These are phyloP conservation scores for Spatulosminthurus flaviceps DNA, from an alignment of 2,888 invertebrate species.

Conservation along the genomic window DNA sequence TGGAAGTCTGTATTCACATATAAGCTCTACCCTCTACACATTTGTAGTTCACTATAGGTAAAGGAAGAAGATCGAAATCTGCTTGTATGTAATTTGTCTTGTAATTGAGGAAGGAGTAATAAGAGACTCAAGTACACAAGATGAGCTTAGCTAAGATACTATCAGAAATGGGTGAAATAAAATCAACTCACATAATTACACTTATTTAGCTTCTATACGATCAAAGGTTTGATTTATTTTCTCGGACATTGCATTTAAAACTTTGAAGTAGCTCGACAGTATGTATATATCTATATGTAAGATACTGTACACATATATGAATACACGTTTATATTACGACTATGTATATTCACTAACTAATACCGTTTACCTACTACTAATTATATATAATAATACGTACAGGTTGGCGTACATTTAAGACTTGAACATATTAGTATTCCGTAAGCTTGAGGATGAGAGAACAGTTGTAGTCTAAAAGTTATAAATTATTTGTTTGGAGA, in stretches of 20 bases:
- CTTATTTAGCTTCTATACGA: background rate
- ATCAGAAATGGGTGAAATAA: background rate
- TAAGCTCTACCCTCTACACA: too few species aligned
- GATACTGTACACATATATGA: slow-evolving; percentile 18
- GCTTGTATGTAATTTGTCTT: too few species aligned
- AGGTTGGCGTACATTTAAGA: background rate
- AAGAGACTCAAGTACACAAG: too few species aligned
- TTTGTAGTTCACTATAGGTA: too few species aligned
- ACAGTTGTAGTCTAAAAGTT: slow-evolving; percentile 20
- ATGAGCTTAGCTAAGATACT: background rate
- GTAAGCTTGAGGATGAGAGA: slow-evolving; percentile 15
- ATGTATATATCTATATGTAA: too few species aligned
- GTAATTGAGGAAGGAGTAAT: too few species aligned
- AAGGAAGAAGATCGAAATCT: too few species aligned
- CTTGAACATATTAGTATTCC: background rate
- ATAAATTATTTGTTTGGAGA: slow-evolving; percentile 41
- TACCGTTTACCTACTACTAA: background rate
- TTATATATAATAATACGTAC: slow-evolving; percentile 21
- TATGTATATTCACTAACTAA: background rate
- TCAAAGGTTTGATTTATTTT: slow-evolving; percentile 5
- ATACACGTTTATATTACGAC: slow-evolving; percentile 15
- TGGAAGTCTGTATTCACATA: too few species aligned
- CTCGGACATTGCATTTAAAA: slow-evolving; percentile 18
- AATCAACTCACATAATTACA: background rate
- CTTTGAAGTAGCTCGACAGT: slow-evolving; percentile 8